These are phyloP conservation scores for Rapana venosa DNA, from an alignment of 2,888 invertebrate species.

Conservation along the genomic window DNA sequence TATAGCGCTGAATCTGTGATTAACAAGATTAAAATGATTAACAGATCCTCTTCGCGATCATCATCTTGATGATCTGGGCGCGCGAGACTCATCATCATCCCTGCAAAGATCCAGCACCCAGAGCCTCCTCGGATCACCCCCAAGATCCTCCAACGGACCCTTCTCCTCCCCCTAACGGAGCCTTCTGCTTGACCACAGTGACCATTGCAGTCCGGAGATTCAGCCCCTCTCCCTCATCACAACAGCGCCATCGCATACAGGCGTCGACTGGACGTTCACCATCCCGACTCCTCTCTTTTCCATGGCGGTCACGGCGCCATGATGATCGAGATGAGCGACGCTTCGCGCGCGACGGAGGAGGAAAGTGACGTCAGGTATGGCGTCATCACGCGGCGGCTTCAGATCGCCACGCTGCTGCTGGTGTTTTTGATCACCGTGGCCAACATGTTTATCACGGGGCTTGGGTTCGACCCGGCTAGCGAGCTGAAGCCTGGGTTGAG, in stretches of 20 bases:
- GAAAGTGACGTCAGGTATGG: neutral
- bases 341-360: neutral
- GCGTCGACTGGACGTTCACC: neutral
- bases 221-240: too few relatives aligned
- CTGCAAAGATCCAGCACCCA: neutral
- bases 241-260: neutral
- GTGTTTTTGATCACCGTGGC: slow-evolving; percentile 28
- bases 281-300: neutral
- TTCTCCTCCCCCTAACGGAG: neutral
- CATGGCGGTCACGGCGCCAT: neutral
- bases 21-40: too few relatives aligned
- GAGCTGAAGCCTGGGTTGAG: neutral
- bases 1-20: too few relatives aligned
- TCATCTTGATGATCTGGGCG: slow-evolving; percentile 24
- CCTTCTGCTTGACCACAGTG: too few relatives aligned
- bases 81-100: neutral
- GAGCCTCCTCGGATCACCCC: neutral
- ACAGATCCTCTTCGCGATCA: slow-evolving; percentile 16
- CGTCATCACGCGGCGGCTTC: neutral
- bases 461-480: neutral
- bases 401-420: neutral
- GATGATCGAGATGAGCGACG: neutral
- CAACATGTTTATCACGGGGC: slow-evolving; percentile 26
- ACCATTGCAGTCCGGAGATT: too few relatives aligned
- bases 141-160: neutral